Evolutionary conservation across 53 echinoderm and acorn worm genomes (phyloP), one percentile per base, ranked within the genome.

Genomic region (Apostichopus leukothele): DNA sequence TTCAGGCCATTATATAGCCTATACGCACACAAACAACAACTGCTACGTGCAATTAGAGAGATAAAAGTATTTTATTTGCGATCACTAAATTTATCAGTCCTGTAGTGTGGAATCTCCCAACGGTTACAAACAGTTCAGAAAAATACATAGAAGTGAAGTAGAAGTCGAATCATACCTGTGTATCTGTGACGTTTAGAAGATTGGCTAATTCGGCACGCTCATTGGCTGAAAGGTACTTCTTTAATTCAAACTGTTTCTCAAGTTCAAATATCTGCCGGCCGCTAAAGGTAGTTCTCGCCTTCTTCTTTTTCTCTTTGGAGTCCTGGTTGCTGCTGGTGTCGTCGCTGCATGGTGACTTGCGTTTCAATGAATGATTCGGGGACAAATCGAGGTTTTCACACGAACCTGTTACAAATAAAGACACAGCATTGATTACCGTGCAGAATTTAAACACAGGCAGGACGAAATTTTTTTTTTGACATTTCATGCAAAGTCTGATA

Each of bases 221-320:
- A 79, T 96, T 99, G 18, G 99, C 99, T 22, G 99, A 99, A 20
- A 99, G 88, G 86, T 99, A 99, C 86, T 99, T 99, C 93, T 99
- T 99, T 66, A 94, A 91, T 78, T 99, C 99, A 60, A 99, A 99
- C 87, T 99, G 99, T 86, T 99, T 99, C 86, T 99, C 99, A 10
- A 99, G 81, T 87, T 99, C 99, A 84, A 99, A 99, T 79, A 99
- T 99, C 83, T 99, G 99, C 39, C 99, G 80, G 10, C 99, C 99
- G 74, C 96, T 99, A 88, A 99, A 99, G 11, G 99, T 99, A 19
- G 99, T 99, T 60, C 99, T 84, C 51, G 99, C 99, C 55, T 99
- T 99, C 92, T 99, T 99, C 92, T 99, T 99, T 91, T 99, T 99
- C 52, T 99, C 95, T 77, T 96, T 94, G 16, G 91, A 51, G 6